Conservation (phyloP, 2,888 invertebrate species). For the Apamea epomidion region DNA sequence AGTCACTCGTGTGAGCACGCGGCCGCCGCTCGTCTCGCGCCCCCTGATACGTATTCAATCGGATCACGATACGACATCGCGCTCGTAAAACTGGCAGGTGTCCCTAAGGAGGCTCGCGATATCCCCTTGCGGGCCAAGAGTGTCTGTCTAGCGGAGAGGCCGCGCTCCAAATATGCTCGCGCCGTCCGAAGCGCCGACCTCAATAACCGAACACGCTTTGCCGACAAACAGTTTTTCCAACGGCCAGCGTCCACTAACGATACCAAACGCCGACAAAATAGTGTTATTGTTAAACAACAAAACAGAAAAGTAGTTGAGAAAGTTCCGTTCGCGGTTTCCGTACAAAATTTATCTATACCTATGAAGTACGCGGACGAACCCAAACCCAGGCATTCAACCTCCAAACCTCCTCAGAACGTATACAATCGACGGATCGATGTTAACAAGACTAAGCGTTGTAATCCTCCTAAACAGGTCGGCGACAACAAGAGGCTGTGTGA, state of each 20-base stretch:
- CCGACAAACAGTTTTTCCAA: conserved; percentile 77
- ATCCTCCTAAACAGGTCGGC: conserved; percentile 87
- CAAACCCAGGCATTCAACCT: conserved; percentile 81
- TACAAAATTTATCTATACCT: conserved; percentile 85
- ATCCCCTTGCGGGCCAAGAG: conserved; percentile 84
- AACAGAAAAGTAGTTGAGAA: conserved; percentile 82
- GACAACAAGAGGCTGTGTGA: conserved; percentile 87
- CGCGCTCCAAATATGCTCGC: conserved; percentile 82
- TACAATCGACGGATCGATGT: conserved; percentile 74
- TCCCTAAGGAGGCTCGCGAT: conserved; percentile 71
- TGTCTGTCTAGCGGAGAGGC: conserved; percentile 82
- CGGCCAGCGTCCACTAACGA: conserved; percentile 68
- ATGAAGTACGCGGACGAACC: conserved; percentile 84
- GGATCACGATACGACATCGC: conserved; percentile 41
- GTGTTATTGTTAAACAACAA: conserved; percentile 80
- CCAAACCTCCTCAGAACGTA: conserved; percentile 75
- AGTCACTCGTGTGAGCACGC: conserved; percentile 78
- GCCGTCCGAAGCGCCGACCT: conserved; percentile 81
- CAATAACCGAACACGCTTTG: conserved; percentile 72
- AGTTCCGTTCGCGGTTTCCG: conserved; percentile 82
- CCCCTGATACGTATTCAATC: conserved; percentile 47
- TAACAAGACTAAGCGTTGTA: conserved; percentile 84
- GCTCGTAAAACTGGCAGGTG: conserved; percentile 75
- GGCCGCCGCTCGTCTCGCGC: conserved; percentile 75
- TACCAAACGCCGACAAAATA: conserved; percentile 69